These are phyloP conservation scores for Cantharis rustica DNA, from an alignment of 2,888 invertebrate species.

Conservation along the genomic window DNA sequence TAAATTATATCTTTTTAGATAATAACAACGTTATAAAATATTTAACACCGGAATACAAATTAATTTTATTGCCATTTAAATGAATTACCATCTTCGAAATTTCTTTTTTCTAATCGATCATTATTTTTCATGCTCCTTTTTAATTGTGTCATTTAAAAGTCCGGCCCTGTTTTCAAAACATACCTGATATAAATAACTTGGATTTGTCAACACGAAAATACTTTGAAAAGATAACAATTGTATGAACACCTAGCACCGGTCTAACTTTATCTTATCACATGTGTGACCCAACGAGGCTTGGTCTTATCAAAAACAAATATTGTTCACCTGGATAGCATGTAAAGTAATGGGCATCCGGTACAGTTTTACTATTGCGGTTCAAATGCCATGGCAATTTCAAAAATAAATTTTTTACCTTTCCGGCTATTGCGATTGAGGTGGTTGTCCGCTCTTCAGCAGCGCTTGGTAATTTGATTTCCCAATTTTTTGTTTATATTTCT, in stretches of 20 bases:
- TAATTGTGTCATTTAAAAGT: not conserved
- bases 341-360: slow-evolving; percentile 27
- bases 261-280: slow-evolving; percentile 38
- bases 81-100: not conserved
- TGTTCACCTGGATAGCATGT: slow-evolving; percentile 43
- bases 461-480: no score
- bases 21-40: not conserved
- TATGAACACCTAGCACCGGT: slow-evolving; percentile 23
- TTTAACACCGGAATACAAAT: not conserved
- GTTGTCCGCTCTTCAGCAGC: no score
- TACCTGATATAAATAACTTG: not conserved
- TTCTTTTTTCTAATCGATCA: not conserved
- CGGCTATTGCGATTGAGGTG: no score
- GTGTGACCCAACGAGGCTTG: slow-evolving; percentile 40
- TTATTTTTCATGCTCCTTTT: not conserved
- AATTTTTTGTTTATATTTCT: no score
- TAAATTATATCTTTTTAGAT: not conserved
- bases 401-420: no score
- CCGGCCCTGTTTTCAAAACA: not conserved
- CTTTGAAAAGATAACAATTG: not conserved
- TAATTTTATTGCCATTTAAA: not conserved
- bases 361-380: slow-evolving; percentile 11
- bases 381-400: not conserved
- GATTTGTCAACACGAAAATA: not conserved
- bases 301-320: slow-evolving; percentile 41